Conservation (phyloP, 53 echinoderm and acorn worm species). For the Patiria pectinifera region DNA sequence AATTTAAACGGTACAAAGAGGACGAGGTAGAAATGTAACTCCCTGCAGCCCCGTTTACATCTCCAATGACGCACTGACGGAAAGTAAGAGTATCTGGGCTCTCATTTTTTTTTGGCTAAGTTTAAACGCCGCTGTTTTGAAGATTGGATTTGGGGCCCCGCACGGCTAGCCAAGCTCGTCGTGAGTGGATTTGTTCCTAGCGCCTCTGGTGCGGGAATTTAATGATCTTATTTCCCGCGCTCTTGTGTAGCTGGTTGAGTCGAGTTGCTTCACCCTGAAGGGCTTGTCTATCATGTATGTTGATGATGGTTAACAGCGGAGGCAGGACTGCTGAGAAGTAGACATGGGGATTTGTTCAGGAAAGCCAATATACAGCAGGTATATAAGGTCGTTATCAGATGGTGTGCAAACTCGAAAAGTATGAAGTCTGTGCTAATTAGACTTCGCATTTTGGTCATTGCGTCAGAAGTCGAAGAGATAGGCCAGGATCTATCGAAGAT, state of each 20-base stretch:
- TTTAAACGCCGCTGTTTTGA: constrained; percentile 40
- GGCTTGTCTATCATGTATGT: constrained; percentile 46
- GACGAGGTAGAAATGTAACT: constrained; percentile 30
- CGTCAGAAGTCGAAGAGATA: no score
- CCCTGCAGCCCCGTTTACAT: constrained; percentile 37
- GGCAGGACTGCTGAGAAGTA: not conserved
- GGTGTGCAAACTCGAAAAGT: no score
- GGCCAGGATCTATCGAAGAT: no score
- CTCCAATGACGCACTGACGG: constrained; percentile 13
- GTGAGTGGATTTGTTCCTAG: not conserved
- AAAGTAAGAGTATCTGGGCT: constrained; percentile 11
- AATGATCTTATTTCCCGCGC: constrained; percentile 55
- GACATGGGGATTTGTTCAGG: not conserved
- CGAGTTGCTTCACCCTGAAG: not conserved
- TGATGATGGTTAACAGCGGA: constrained; percentile 12
- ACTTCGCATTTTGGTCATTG: not conserved
- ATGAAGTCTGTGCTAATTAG: no score
- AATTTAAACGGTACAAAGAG: constrained; percentile 4
- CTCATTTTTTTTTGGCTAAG: constrained; percentile 4
- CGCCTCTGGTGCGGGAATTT: constrained; percentile 43
- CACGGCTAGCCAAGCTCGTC: not conserved
- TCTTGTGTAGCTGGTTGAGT: constrained; percentile 34
- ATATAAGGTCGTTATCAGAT: no score
- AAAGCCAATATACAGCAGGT: not conserved
- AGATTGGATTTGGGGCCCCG: constrained; percentile 43